phyloP scores from a whole-genome alignment of 92 coral and sea anemone genomes.

The Actinostola sp. region DNA sequence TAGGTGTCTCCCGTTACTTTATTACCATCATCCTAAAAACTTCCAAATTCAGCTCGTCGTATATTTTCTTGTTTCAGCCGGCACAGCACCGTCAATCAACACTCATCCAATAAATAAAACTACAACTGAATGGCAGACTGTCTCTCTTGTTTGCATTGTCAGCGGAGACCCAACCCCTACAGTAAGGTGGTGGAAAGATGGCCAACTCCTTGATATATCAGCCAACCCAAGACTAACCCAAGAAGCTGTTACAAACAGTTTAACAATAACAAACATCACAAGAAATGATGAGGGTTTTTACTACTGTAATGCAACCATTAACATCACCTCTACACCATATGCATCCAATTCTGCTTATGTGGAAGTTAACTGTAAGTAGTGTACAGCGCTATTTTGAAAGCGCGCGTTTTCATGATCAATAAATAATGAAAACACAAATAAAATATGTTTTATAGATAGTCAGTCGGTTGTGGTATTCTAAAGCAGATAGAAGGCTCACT shows the following conservation, averaged over 20 bases:
- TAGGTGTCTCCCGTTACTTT: too few species aligned
- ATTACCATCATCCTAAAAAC: too few species aligned
- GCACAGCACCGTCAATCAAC: neutral
- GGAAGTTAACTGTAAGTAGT: constrained; percentile 17
- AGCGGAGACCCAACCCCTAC: constrained; percentile 44
- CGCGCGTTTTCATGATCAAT: too few species aligned
- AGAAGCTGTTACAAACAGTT: neutral
- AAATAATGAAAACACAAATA: neutral
- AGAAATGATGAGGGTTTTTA: constrained; percentile 47
- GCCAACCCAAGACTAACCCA: neutral
- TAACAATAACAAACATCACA: constrained; percentile 32
- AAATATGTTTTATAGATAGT: neutral
- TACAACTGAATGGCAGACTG: constrained; percentile 15
- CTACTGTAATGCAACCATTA: constrained; percentile 34
- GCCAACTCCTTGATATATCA: neutral
- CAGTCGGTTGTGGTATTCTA: too few species aligned
- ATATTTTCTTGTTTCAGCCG: neutral
- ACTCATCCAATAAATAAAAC: constrained; percentile 20
- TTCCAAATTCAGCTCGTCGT: too few species aligned
- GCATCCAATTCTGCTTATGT: constrained; percentile 2
- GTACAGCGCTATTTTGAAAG: neutral
- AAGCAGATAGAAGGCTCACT: too few species aligned
- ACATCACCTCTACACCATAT: neutral
- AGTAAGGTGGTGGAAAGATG: constrained; percentile 28
- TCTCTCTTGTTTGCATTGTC: constrained; percentile 26